Evolutionary conservation across 2,888 invertebrate species (phyloP), one percentile per base, ranked within the genome.

Genomic region (Cataglyphis altisquamis): DNA sequence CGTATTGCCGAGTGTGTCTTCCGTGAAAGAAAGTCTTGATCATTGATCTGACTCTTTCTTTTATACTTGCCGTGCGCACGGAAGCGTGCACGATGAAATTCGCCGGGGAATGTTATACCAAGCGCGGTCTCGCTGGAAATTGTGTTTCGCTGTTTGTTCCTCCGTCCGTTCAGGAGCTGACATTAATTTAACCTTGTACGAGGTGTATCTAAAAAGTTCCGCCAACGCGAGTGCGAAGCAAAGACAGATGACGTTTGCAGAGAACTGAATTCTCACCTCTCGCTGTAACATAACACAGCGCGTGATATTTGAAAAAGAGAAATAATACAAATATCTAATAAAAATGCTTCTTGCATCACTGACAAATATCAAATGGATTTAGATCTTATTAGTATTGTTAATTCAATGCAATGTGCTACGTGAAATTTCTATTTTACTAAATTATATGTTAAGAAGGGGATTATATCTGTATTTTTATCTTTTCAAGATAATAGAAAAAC

Each of bases 161-260:
- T 80, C 78, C 60, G 78, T 80, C 72, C 78, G 78, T 80, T 80
- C 72, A 72, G 78, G 78, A 45, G 72, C 78, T 80, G 78, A 80
- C 78, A 80, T 80, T 80, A 80, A 80, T 80, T 80, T 80, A 80
- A 80, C 78, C 78, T 80, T 72, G 78, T 80, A 80, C 78, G 78
- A 80, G 60, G 60, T 80, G 72, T 62, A 60, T 80, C 78, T 80
- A 80, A 80, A 80, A 72, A 80, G 78, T 80, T 80, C 25, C 78
- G 57, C 72, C 78, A 70, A 78, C 72, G 78, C 72, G 78, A 72
- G 36, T 60, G 78, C 78, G 78, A 60, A 80, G 72, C 78, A 80
- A 80, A 80, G 78, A 80, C 78, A 72, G 78, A 80, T 80, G 78
- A 80, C 72, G 72, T 80, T 80, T 32, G 78, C 60, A 72, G 78